phyloP scores from a whole-genome alignment of 2,797 vertebrate genomes.

The Luscinia luscinia region DNA sequence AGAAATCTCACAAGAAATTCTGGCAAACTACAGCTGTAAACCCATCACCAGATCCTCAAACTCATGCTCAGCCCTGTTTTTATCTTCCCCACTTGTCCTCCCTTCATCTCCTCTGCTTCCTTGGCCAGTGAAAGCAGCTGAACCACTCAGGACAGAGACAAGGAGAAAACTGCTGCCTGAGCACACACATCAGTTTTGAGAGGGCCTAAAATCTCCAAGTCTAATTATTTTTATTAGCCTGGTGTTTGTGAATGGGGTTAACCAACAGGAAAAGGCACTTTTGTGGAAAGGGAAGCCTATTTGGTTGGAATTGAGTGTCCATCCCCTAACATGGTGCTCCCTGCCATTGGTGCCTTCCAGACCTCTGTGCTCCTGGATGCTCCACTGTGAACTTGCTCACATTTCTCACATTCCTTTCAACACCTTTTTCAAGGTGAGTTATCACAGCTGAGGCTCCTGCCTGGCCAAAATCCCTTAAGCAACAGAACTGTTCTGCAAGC shows the following conservation, averaged over 20 bases:
- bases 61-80: neutral
- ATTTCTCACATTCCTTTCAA: neutral
- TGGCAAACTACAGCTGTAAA: neutral
- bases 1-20: neutral
- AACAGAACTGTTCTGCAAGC: neutral
- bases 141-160: neutral
- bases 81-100: neutral
- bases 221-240: neutral
- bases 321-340: neutral
- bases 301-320: fast-evolving
- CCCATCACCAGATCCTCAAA: neutral
- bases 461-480: neutral
- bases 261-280: neutral
- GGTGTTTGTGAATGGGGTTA: neutral
- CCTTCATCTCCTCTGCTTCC: neutral
- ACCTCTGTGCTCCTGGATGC: neutral
- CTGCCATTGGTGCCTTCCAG: neutral
- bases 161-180: neutral
- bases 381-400: neutral
- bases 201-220: neutral
- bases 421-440: neutral
- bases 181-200: neutral
- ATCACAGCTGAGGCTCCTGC: neutral
- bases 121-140: neutral
- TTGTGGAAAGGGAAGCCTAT: neutral